A percentile compares a stretch with the other conserved stretches of the same genome.
Evolutionary conservation across 2,888 invertebrate species (phyloP).

Genomic region (Pyrochroa serraticornis): DNA sequence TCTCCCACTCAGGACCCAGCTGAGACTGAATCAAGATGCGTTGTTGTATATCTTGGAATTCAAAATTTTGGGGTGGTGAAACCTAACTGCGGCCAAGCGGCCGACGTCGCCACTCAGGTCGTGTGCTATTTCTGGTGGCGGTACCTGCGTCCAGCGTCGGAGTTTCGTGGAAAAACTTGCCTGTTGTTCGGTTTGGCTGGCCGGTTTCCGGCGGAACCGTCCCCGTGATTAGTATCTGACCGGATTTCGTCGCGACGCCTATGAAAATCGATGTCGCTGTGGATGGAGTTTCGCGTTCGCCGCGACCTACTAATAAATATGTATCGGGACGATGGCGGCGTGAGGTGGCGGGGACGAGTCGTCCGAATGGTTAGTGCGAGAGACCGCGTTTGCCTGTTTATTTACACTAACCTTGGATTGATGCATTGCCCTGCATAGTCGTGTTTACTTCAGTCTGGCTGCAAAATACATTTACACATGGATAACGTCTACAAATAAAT

Average conservation of each 20-base stretch:
- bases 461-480: slow-evolving; percentile 54
- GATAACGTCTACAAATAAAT: slow-evolving; percentile 48
- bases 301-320: slow-evolving; percentile 26
- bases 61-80: too few species aligned
- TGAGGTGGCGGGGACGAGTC: not conserved
- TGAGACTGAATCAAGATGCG: too few species aligned
- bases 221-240: not conserved
- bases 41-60: too few species aligned
- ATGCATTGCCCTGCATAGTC: slow-evolving; percentile 56
- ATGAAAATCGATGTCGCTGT: not conserved
- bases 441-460: slow-evolving; percentile 55
- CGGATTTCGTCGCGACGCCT: not conserved
- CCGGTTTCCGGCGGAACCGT: too few species aligned
- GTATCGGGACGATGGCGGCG: slow-evolving; percentile 23
- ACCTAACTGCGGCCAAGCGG: too few species aligned
- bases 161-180: too few species aligned
- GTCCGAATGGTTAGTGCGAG: slow-evolving; percentile 12
- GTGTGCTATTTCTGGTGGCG: too few species aligned
- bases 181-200: too few species aligned
- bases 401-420: slow-evolving; percentile 54
- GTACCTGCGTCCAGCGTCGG: too few species aligned
- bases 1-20: too few species aligned
- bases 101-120: too few species aligned
- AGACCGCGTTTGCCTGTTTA: slow-evolving; percentile 34
- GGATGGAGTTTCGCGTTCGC: not conserved